These are phyloP conservation scores for Oreortyx pictus DNA, from an alignment of 2,797 vertebrate genomes.

Conservation along the genomic window DNA sequence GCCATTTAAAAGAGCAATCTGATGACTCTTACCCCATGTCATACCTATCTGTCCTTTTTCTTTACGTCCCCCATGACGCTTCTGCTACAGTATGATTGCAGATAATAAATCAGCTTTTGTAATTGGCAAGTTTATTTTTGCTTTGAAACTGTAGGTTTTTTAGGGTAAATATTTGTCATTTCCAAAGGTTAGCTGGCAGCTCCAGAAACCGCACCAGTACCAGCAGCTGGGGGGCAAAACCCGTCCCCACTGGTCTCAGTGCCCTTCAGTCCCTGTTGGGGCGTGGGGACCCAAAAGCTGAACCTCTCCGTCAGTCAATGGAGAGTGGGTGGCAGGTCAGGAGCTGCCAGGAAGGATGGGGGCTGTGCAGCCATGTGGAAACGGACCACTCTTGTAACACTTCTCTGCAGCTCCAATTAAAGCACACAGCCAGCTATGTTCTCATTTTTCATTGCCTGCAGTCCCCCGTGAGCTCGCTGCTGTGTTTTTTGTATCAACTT, in stretches of 20 bases:
- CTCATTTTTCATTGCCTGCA: not conserved
- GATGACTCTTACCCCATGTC: not conserved
- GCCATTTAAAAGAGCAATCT: slow-evolving; percentile 19
- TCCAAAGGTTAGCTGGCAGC: not conserved
- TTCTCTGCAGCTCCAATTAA: not conserved
- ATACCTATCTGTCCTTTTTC: slow-evolving; percentile 29
- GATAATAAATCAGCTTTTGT: not conserved
- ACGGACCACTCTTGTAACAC: not conserved
- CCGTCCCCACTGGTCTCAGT: not conserved
- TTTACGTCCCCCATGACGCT: slow-evolving; percentile 9
- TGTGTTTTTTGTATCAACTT: not conserved
- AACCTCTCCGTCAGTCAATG: fast-evolving
- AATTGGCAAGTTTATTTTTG: slow-evolving; percentile 37
- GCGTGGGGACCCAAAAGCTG: not conserved
- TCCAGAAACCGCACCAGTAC: not conserved
- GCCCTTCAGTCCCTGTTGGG: not conserved
- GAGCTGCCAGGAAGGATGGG: not conserved
- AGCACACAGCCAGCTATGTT: not conserved
- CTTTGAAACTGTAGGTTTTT: not conserved
- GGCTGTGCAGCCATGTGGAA: not conserved
- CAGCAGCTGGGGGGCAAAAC: not conserved
- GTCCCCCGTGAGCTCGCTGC: not conserved
- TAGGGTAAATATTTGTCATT: slow-evolving; percentile 42
- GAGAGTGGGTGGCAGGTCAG: not conserved
- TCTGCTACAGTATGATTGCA: not conserved